Percentiles rank a stretch among this genome's conserved stretches.
Conservation (phyloP, 2,113 vertebrate genomes). For the Procavia capensis region DNA sequence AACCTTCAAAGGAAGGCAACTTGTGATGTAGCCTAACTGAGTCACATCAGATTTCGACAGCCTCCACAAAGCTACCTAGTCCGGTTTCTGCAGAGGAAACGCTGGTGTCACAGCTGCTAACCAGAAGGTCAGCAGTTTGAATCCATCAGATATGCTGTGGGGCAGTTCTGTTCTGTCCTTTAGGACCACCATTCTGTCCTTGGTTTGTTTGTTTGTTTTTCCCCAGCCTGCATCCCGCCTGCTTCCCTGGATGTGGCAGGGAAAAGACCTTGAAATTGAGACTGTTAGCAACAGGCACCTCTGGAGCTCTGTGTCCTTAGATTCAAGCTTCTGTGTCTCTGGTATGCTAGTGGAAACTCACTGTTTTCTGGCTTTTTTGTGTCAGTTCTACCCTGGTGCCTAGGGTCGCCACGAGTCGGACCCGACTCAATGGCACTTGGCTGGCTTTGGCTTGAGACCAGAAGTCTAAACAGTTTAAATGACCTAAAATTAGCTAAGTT, state of each 20-base stretch:
- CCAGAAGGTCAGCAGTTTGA: no score
- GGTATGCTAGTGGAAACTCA: background rate
- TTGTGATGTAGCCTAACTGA: background rate
- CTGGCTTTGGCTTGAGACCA: background rate
- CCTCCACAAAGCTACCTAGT: no score
- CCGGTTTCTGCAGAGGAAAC: no score
- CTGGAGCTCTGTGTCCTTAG: background rate
- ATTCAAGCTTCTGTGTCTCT: background rate
- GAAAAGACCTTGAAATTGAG: background rate
- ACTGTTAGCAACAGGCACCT: background rate
- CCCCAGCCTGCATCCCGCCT: background rate
- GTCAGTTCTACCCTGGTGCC: no score
- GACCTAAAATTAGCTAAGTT: background rate
- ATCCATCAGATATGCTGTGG: no score
- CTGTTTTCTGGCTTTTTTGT: background rate
- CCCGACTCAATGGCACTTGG: no score
- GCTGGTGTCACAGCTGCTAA: no score
- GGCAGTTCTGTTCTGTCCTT: no score
- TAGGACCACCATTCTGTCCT: no score
- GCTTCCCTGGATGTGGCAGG: accelerated
- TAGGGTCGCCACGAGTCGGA: no score
- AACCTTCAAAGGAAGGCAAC: background rate
- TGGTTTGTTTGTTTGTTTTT: no score
- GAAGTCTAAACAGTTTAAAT: background rate
- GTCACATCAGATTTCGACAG: background rate